Evolutionary conservation across 2,797 vertebrate species (phyloP), one percentile per base, ranked within the genome.

Genomic region (Mustela erminea): DNA sequence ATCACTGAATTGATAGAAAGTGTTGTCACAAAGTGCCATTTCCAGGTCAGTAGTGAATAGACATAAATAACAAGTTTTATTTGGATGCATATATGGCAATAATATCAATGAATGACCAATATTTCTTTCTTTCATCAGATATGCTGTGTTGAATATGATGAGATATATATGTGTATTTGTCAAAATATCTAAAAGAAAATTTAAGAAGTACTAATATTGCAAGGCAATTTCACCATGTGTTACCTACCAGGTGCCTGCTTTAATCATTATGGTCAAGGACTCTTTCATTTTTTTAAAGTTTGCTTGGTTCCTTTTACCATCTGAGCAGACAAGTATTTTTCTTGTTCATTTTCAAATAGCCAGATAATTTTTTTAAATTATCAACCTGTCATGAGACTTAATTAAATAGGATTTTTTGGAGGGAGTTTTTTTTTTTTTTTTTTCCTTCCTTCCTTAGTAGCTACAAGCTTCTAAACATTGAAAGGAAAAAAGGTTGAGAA

Each of bases 321-420:
- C 32, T 38, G 23, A 92, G 25, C 27, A 43, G 52, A 80, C 21
- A 85, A 80, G 21, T 54, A 32, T 38, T 92, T 89, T 32, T 84
- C 10, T 43, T 81, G 3, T 7, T 84, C 20, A 75, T 81, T 70
- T 90, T 86, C 46, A 91, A 52, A 38, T 72, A 38, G 14, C 4
- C 64, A 90, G 29, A 56, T 84, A 68, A 7, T 70, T 87, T 75
- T 52, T 58, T 70, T 56, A 88, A 95, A 92, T 64, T 64, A 82
- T 41, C 10, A 43, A 54, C 32, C 17, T 83, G 13, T 23, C 10
- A 90, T 25, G 7, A 75, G 20, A 15, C 17, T 0, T 52, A 74
- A 89, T 88, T 89, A 74, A 89, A 86, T n/a, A 27, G 20, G 3
- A 32, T 58, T 77, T 82, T 83, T 81, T 15, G 3, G 6, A 12